These are phyloP conservation scores for Agrochola macilenta DNA, from an alignment of 2,888 invertebrate genomes.

Conservation along the genomic window DNA sequence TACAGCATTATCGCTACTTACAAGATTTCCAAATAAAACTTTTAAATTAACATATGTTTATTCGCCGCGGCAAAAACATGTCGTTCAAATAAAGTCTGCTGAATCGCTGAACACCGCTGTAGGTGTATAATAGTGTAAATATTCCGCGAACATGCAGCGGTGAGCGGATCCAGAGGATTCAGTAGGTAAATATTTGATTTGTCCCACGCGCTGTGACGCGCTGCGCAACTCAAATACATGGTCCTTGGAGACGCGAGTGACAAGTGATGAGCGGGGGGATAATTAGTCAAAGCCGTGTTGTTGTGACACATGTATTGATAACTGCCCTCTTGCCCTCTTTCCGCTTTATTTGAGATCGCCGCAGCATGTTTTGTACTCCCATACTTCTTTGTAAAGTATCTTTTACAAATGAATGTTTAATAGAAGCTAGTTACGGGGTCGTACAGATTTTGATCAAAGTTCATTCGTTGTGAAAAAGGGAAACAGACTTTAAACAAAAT, in stretches of 20 bases:
- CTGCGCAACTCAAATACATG: conserved; percentile 63
- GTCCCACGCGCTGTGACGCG: conserved; percentile 58
- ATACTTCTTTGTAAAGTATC: not conserved
- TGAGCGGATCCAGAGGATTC: conserved; percentile 51
- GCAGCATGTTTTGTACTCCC: too few relatives aligned
- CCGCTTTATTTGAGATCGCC: not conserved
- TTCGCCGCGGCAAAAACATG: conserved; percentile 15
- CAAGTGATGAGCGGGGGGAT: conserved; percentile 20
- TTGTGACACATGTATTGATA: not conserved
- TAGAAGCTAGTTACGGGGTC: not conserved
- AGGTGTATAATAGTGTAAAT: conserved; percentile 56
- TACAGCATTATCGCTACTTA: not conserved
- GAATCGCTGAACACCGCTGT: conserved; percentile 31
- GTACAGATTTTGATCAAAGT: too few relatives aligned
- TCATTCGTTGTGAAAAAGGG: too few relatives aligned
- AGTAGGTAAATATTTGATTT: conserved; percentile 75
- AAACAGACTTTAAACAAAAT: too few relatives aligned
- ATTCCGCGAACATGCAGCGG: conserved; percentile 53
- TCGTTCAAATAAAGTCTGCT: conserved; percentile 41
- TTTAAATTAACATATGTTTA: not conserved
- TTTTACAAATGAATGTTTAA: not conserved
- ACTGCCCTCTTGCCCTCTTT: not conserved
- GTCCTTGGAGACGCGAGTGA: conserved; percentile 14
- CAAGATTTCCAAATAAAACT: conserved; percentile 5
- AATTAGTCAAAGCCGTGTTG: not conserved